A percentile compares a stretch with the other conserved stretches of the same genome.
These are phyloP conservation scores for Quadriops clusia DNA, from an alignment of 2,888 invertebrate genomes.

Conservation along the genomic window DNA sequence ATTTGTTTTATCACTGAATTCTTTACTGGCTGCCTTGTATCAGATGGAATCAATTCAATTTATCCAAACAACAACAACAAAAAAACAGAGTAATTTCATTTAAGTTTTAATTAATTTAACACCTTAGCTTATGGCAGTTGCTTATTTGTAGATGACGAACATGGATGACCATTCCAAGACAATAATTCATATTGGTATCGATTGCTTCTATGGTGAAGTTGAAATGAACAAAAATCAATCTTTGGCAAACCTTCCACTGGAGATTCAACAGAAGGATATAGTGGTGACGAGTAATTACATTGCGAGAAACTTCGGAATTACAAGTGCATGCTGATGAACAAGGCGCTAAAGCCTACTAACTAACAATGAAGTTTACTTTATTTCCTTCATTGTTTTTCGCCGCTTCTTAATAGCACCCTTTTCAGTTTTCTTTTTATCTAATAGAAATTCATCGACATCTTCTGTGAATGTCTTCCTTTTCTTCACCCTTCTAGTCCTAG, in stretches of 20 bases:
- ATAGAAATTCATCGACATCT: slow-evolving; percentile 7
- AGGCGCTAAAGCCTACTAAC: slow-evolving; percentile 62
- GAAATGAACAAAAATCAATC: slow-evolving; percentile 65
- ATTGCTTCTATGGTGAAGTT: slow-evolving; percentile 80
- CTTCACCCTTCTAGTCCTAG: slow-evolving; percentile 13
- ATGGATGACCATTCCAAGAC: slow-evolving; percentile 50
- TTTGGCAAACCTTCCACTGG: slow-evolving; percentile 54
- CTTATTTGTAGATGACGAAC: too few relatives aligned
- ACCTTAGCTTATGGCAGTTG: too few relatives aligned
- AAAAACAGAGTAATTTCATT: too few relatives aligned
- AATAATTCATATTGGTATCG: slow-evolving; percentile 71
- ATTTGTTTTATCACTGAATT: too few relatives aligned
- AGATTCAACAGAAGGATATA: slow-evolving; percentile 73
- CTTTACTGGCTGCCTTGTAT: too few relatives aligned
- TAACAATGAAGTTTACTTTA: too few relatives aligned
- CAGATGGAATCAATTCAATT: too few relatives aligned
- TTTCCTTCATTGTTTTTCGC: too few relatives aligned
- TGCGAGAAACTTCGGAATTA: slow-evolving; percentile 62
- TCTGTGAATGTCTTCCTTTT: slow-evolving; percentile 17
- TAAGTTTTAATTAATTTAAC: too few relatives aligned
- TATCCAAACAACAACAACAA: too few relatives aligned
- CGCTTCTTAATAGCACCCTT: too few relatives aligned
- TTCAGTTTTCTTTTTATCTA: too few relatives aligned
- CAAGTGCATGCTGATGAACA: slow-evolving; percentile 67
- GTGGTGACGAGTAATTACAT: slow-evolving; percentile 78